These are phyloP conservation scores for Cheirogaleus major DNA, from an alignment of 2,797 vertebrate genomes.

Conservation along the genomic window DNA sequence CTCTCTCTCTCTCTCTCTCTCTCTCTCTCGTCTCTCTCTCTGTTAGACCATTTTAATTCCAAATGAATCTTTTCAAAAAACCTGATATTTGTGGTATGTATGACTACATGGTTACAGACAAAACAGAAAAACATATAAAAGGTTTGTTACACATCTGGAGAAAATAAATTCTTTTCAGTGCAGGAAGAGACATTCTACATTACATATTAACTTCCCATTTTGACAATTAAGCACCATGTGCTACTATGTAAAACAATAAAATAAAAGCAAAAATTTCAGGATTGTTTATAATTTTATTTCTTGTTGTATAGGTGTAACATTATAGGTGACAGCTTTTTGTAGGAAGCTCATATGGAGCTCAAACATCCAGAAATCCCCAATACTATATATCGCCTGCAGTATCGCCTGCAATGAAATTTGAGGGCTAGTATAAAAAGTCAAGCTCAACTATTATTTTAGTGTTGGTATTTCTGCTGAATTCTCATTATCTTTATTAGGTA, in stretches of 20 bases:
- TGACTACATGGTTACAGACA: not conserved
- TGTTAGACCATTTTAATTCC: slow-evolving; percentile 47
- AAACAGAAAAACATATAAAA: slow-evolving; percentile 52
- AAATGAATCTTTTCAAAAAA: slow-evolving; percentile 19
- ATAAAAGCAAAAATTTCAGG: not conserved
- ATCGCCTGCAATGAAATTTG: not conserved
- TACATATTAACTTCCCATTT: slow-evolving; percentile 52
- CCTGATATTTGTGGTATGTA: not conserved
- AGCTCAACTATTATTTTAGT: not conserved
- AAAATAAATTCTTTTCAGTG: slow-evolving; percentile 60
- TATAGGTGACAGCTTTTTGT: not conserved
- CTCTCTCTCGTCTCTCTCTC: not conserved
- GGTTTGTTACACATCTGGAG: slow-evolving; percentile 59
- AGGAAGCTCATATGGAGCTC: not conserved
- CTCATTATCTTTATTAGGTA: not conserved
- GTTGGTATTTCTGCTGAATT: not conserved
- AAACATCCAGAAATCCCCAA: not conserved
- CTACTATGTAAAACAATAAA: slow-evolving; percentile 13
- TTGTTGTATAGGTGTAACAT: not conserved
- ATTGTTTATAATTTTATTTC: slow-evolving; percentile 26
- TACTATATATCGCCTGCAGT: not conserved
- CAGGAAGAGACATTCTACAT: slow-evolving; percentile 41
- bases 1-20: too few species aligned
- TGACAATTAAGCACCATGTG: slow-evolving; percentile 54
- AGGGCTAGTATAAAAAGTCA: not conserved